phyloP scores from a whole-genome alignment of 2,113 vertebrate genomes.

The Solea solea region DNA sequence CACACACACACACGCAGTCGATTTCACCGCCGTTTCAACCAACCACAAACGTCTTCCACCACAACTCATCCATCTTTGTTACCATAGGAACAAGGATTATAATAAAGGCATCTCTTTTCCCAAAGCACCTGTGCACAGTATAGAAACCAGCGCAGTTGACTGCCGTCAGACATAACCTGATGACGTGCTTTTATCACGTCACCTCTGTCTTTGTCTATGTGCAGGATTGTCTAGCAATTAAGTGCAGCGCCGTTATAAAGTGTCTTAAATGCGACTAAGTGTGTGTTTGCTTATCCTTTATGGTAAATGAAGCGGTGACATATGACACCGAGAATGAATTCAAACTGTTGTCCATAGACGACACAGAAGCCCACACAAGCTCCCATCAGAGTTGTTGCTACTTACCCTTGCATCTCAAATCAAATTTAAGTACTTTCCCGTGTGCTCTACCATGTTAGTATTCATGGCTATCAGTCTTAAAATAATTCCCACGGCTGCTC shows the following conservation, averaged over 20 bases:
- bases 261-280: too few species aligned
- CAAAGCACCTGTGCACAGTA: slow-evolving; percentile 65
- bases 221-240: neutral
- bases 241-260: too few species aligned
- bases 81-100: slow-evolving; percentile 76
- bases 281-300: too few species aligned
- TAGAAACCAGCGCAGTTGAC: slow-evolving; percentile 50
- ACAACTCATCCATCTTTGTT: slow-evolving; percentile 68
- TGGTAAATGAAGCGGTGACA: too few species aligned
- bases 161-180: slow-evolving; percentile 32
- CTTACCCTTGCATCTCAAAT: neutral
- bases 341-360: too few species aligned
- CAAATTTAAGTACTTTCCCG: neutral
- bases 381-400: too few species aligned
- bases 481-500: slow-evolving; percentile 49
- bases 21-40: too few species aligned
- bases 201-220: neutral
- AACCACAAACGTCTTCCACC: slow-evolving; percentile 28
- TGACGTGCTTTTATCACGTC: slow-evolving; percentile 27
- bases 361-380: too few species aligned
- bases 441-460: slow-evolving; percentile 11
- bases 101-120: slow-evolving; percentile 59
- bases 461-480: slow-evolving; percentile 30
- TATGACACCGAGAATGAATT: too few species aligned
- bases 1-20: too few species aligned